phyloP scores from a whole-genome alignment of 2,888 invertebrate genomes.

The Dryobota labecula region DNA sequence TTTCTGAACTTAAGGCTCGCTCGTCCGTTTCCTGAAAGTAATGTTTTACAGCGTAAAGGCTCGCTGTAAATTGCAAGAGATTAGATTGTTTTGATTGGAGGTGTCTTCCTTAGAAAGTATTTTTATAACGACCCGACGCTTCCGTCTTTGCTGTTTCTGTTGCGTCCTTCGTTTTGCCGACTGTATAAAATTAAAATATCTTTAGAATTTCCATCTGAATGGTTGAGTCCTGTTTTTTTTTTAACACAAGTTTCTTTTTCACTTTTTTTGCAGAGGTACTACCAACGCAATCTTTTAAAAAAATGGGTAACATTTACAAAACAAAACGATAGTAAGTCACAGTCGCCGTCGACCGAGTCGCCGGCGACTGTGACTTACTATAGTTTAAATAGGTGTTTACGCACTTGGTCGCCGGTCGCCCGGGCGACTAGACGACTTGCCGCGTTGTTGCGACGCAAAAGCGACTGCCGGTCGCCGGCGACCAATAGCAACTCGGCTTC shows the following conservation, averaged over 20 bases:
- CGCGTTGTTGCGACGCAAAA: too few species aligned
- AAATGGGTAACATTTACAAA: neutral
- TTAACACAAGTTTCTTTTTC: neutral
- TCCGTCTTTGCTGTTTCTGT: conserved; percentile 28
- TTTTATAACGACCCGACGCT: conserved; percentile 23
- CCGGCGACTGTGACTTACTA: too few species aligned
- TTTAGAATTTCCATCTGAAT: conserved; percentile 14
- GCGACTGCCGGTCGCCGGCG: too few species aligned
- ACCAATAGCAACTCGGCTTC: too few species aligned
- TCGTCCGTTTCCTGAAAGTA: conserved; percentile 30
- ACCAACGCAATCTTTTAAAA: neutral
- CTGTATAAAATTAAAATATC: conserved; percentile 40
- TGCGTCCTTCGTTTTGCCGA: conserved; percentile 15
- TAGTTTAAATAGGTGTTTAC: too few species aligned
- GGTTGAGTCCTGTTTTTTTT: neutral
- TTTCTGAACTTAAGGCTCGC: conserved; percentile 14
- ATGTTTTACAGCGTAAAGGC: conserved; percentile 40
- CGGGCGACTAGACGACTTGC: too few species aligned
- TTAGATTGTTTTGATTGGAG: conserved; percentile 52
- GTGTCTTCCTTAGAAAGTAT: conserved; percentile 25
- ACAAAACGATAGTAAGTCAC: too few species aligned
- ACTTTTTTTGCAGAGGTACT: neutral
- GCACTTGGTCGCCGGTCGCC: too few species aligned
- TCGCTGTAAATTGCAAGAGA: conserved; percentile 44
- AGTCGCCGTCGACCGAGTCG: too few species aligned